A percentile compares a stretch with the other conserved stretches of the same genome.
These are phyloP conservation scores for Halcyon malimbica DNA, from an alignment of 2,113 vertebrate genomes.

Conservation along the genomic window DNA sequence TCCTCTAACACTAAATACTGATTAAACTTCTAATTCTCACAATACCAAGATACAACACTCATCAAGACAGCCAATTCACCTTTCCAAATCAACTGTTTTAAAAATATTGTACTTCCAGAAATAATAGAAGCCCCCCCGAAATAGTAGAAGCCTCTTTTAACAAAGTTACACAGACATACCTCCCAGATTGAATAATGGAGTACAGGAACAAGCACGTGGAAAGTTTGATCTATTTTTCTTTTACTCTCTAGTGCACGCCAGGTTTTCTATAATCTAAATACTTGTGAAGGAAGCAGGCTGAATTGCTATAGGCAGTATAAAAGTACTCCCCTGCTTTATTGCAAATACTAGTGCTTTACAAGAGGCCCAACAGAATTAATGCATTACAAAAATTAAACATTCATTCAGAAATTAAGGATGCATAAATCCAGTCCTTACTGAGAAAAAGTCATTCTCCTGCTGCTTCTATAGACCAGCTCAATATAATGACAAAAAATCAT, in stretches of 20 bases:
- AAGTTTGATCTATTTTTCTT: conserved; percentile 50
- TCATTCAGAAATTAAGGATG: conserved; percentile 8
- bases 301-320: neutral
- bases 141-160: neutral
- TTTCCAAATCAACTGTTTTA: neutral
- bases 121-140: neutral
- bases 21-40: conserved; percentile 2
- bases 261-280: conserved; percentile 34
- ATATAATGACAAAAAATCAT: conserved; percentile 25
- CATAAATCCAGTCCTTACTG: conserved; percentile 2
- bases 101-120: neutral
- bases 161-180: conserved; percentile 22
- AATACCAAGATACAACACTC: neutral
- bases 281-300: neutral
- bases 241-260: neutral
- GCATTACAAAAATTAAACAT: neutral
- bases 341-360: neutral
- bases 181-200: conserved; percentile 57
- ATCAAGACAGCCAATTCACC: neutral
- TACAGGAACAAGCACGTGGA: conserved; percentile 44
- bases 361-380: neutral
- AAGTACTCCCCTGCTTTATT: neutral
- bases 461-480: neutral
- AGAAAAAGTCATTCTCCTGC: neutral
- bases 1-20: neutral